These are phyloP conservation scores for Drosophila antonietae DNA, from an alignment of 2,888 invertebrate species.

Conservation along the genomic window DNA sequence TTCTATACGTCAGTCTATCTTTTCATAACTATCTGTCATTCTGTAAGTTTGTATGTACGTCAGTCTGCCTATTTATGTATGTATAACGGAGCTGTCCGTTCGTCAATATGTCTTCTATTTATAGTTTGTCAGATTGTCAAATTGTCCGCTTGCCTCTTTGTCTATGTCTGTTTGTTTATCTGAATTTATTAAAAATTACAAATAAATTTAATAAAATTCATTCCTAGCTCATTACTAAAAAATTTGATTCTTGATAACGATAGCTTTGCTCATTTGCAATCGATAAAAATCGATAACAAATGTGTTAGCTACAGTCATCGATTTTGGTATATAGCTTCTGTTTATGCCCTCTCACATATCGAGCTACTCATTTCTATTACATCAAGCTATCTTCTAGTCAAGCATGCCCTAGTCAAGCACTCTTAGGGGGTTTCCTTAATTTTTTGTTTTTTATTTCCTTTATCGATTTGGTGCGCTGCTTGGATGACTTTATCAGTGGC, in stretches of 20 bases:
- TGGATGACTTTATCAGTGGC: conserved; percentile 70
- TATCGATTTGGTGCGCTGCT: conserved; percentile 65
- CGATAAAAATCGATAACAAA: background rate
- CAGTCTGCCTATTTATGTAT: background rate
- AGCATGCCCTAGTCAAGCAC: background rate
- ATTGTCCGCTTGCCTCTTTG: too few relatives aligned
- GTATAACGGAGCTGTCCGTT: background rate
- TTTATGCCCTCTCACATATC: background rate
- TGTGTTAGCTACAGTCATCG: background rate
- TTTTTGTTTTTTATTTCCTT: conserved; percentile 52
- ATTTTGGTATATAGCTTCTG: background rate
- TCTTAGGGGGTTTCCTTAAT: background rate
- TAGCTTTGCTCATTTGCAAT: background rate
- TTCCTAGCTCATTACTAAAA: background rate
- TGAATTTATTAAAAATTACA: too few relatives aligned
- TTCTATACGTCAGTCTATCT: background rate
- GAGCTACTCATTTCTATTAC: background rate
- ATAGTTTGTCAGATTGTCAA: background rate
- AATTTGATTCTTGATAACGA: background rate
- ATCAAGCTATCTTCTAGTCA: background rate
- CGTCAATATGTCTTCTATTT: background rate
- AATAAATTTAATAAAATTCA: too few relatives aligned
- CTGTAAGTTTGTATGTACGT: background rate
- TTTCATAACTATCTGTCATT: background rate
- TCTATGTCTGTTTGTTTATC: background rate